Percentiles rank a stretch among this genome's conserved stretches.
phyloP scores from a whole-genome alignment of 2,113 vertebrate species.

The Eptesicus fuscus region DNA sequence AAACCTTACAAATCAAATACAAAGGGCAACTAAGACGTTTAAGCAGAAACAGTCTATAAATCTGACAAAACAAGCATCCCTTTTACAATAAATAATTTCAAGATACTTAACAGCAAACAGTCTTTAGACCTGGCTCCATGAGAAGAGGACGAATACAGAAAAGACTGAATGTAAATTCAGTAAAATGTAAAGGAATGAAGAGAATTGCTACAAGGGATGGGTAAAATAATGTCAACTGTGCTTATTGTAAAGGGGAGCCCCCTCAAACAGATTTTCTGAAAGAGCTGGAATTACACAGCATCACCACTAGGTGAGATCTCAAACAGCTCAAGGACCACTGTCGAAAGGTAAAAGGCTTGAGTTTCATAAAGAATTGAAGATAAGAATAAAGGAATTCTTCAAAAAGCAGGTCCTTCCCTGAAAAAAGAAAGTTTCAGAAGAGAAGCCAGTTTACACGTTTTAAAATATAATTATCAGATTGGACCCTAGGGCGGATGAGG shows the following conservation, averaged over 20 bases:
- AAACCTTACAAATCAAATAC: neutral
- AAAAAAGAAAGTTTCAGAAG: neutral
- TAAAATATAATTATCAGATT: neutral
- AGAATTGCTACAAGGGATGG: neutral
- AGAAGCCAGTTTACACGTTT: neutral
- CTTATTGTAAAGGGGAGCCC: neutral
- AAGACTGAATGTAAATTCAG: neutral
- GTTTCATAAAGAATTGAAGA: neutral
- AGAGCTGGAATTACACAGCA: neutral
- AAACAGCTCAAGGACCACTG: neutral
- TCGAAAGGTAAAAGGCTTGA: neutral
- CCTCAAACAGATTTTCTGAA: neutral
- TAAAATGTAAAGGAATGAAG: neutral
- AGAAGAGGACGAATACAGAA: neutral
- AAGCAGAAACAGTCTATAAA: neutral
- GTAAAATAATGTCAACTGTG: neutral
- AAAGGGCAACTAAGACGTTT: neutral
- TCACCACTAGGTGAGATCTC: slow-evolving; percentile 54
- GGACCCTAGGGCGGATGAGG: neutral
- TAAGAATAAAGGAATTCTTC: slow-evolving; percentile 2
- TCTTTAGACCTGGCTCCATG: neutral
- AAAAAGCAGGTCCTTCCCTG: neutral
- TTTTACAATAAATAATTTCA: neutral
- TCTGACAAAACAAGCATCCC: neutral
- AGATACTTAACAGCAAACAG: neutral